Percentiles rank a stretch among this genome's conserved stretches.
Evolutionary conservation across 2,888 invertebrate genomes (phyloP).

Genomic region (Pachycephus smyrnensis): DNA sequence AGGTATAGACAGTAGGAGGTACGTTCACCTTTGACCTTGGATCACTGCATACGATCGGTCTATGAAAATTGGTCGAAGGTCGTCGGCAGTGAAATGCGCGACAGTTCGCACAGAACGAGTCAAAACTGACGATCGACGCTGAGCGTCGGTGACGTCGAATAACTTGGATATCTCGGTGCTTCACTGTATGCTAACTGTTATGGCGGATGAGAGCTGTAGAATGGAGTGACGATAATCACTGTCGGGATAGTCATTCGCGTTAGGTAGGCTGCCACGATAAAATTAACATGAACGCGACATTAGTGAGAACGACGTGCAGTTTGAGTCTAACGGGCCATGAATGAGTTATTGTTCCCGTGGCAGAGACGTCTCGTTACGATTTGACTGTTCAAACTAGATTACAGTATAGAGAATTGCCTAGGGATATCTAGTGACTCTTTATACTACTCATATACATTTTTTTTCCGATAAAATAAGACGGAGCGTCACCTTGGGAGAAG

Average conservation of each 20-base stretch:
- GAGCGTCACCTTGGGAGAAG: background rate
- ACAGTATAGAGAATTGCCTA: background rate
- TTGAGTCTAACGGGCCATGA: slow-evolving; percentile 50
- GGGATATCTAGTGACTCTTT: background rate
- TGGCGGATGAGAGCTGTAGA: background rate
- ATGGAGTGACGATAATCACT: slow-evolving; percentile 41
- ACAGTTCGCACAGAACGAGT: background rate
- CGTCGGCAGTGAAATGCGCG: background rate
- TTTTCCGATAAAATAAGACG: background rate
- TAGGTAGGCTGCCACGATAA: slow-evolving; percentile 24
- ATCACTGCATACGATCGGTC: background rate
- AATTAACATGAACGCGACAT: slow-evolving; percentile 41
- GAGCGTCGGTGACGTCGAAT: slow-evolving; percentile 1
- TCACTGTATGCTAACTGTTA: background rate
- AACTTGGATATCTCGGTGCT: slow-evolving; percentile 7
- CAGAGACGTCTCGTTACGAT: background rate
- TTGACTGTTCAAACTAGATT: background rate
- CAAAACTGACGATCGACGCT: background rate
- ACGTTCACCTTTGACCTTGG: background rate
- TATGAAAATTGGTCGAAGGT: background rate
- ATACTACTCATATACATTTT: background rate
- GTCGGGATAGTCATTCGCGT: slow-evolving; percentile 36
- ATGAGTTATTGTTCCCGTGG: slow-evolving; percentile 32
- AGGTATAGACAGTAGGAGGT: background rate
- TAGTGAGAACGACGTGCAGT: slow-evolving; percentile 36